A percentile compares a stretch with the other conserved stretches of the same genome.
Conservation (phyloP, 2,888 invertebrate species). For the Cephus runcator region DNA sequence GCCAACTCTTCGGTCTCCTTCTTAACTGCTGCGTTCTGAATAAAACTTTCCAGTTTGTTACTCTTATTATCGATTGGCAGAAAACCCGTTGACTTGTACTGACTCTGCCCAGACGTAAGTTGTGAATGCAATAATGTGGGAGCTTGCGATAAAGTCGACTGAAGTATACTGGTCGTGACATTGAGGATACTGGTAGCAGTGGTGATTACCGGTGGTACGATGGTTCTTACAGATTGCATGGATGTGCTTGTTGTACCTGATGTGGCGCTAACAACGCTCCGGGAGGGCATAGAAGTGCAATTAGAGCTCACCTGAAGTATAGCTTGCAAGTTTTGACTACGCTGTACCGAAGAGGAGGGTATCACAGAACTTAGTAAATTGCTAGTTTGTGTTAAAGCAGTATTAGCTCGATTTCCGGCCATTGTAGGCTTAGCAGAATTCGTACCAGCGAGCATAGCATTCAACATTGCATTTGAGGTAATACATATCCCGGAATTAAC, state of each 20-base stretch:
- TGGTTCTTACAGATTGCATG: slow-evolving; percentile 50
- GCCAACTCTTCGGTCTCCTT: slow-evolving; percentile 16
- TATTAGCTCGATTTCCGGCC: slow-evolving; percentile 50
- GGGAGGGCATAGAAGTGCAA: slow-evolving; percentile 35
- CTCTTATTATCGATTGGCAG: slow-evolving; percentile 55
- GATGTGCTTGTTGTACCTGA: slow-evolving; percentile 26
- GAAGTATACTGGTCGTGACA: slow-evolving; percentile 58
- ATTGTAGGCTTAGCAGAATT: slow-evolving; percentile 55
- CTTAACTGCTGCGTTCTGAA: slow-evolving; percentile 29
- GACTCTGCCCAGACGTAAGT: slow-evolving; percentile 50
- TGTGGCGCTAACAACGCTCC: slow-evolving; percentile 42
- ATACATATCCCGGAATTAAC: slow-evolving; percentile 49
- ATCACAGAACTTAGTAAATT: slow-evolving; percentile 55
- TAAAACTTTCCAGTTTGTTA: slow-evolving; percentile 43
- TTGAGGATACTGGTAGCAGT: slow-evolving; percentile 45
- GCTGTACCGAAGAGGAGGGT: slow-evolving; percentile 50
- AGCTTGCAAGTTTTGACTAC: slow-evolving; percentile 53
- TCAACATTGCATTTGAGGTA: slow-evolving; percentile 62
- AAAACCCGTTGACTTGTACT: slow-evolving; percentile 51
- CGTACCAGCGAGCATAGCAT: slow-evolving; percentile 60
- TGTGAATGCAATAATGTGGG: slow-evolving; percentile 57
- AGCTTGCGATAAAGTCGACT: slow-evolving; percentile 60
- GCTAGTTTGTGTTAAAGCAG: slow-evolving; percentile 55
- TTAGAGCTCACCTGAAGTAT: slow-evolving; percentile 52
- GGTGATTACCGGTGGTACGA: slow-evolving; percentile 48